phyloP scores from a whole-genome alignment of 2,113 vertebrate species.

The Upupa epops region DNA sequence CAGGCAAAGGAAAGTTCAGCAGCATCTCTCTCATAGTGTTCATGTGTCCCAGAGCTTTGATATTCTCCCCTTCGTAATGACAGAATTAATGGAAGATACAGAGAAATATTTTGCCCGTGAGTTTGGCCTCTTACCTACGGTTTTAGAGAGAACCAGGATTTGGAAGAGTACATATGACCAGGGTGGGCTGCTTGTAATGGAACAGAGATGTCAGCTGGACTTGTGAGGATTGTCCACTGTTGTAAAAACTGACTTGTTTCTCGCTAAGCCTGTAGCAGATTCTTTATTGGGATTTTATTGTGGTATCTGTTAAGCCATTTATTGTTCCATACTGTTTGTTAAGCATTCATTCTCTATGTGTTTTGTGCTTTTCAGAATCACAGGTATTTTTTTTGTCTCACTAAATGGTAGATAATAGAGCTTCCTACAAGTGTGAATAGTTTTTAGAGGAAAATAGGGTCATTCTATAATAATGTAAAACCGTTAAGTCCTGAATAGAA shows the following conservation, averaged over 20 bases:
- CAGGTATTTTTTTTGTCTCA: neutral
- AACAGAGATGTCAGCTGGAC: neutral
- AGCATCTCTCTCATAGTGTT: neutral
- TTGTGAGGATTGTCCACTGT: neutral
- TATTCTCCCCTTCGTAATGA: neutral
- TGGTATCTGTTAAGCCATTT: neutral
- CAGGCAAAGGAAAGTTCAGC: neutral
- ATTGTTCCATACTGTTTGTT: neutral
- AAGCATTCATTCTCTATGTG: rapidly evolving
- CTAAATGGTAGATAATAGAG: neutral
- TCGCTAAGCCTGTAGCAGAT: neutral
- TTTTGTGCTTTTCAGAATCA: neutral
- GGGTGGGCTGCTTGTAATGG: neutral
- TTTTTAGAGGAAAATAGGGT: neutral
- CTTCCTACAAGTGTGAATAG: neutral
- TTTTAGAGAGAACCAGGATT: neutral
- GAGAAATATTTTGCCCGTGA: neutral
- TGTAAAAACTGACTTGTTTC: neutral
- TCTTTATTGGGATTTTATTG: neutral
- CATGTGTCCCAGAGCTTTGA: neutral
- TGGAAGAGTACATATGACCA: neutral
- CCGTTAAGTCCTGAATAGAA: neutral
- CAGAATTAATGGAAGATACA: neutral
- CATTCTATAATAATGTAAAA: neutral
- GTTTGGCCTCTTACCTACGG: neutral